These are phyloP conservation scores for Cynocephalus volans DNA, from an alignment of 2,113 vertebrate species.

Conservation along the genomic window DNA sequence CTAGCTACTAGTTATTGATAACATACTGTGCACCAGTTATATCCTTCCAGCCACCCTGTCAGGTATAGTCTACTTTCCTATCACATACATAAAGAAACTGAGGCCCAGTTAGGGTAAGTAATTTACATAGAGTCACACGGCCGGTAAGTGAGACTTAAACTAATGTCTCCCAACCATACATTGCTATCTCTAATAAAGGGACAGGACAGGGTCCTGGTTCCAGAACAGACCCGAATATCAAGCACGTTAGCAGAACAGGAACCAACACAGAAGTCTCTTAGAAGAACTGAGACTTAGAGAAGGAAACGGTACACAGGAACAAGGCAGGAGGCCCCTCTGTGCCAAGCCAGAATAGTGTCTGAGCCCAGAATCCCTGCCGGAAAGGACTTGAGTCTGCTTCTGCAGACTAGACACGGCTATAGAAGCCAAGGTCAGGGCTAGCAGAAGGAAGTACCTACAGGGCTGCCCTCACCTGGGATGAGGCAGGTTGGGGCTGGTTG, in stretches of 20 bases:
- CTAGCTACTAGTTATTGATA: not conserved
- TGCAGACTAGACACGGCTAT: not conserved
- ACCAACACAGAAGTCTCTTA: conserved; percentile 69
- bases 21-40: not conserved
- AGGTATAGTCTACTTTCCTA: not conserved
- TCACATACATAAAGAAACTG: not conserved
- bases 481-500: not conserved
- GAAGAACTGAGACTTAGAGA: conserved; percentile 77
- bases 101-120: not conserved
- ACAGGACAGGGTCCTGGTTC: not conserved
- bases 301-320: conserved; percentile 75
- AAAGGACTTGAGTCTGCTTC: conserved; percentile 27
- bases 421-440: not conserved
- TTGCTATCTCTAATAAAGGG: not conserved
- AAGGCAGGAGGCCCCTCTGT: conserved; percentile 8
- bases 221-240: not conserved
- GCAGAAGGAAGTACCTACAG: not conserved
- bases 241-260: conserved; percentile 63
- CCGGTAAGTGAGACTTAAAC: not conserved
- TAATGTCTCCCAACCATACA: not conserved
- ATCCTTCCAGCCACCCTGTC: not conserved
- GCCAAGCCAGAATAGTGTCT: conserved; percentile 20
- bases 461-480: not conserved
- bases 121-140: not conserved
- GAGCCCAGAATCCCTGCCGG: conserved; percentile 48